A percentile compares a stretch with the other conserved stretches of the same genome.
Evolutionary conservation across 2,113 vertebrate species (phyloP).

Genomic region (Corythornis vintsioides): DNA sequence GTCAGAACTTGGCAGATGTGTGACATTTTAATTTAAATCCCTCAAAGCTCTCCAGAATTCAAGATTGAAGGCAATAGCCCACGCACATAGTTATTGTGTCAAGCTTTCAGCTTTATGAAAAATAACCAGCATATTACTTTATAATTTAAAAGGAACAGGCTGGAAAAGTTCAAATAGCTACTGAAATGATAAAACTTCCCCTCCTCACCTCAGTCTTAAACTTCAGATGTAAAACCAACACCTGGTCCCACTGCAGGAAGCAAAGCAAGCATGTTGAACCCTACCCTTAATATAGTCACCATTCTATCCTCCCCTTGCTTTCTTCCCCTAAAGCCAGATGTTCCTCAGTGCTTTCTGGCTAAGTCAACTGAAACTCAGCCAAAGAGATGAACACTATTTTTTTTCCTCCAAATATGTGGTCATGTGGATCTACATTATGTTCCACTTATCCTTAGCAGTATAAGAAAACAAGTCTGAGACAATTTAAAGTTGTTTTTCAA

Average conservation of each 20-base stretch:
- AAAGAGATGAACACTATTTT: not conserved
- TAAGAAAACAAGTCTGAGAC: not conserved
- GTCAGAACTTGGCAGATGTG: not conserved
- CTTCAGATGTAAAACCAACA: not conserved
- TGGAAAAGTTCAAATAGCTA: not conserved
- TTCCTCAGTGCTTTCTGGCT: not conserved
- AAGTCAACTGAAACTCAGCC: slow-evolving; percentile 3
- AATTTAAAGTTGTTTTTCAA: not conserved
- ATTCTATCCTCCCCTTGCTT: not conserved
- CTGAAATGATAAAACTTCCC: not conserved
- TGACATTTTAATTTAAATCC: not conserved
- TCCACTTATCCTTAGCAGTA: not conserved
- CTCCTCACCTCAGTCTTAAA: not conserved
- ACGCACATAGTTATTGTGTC: not conserved
- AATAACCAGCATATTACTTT: not conserved
- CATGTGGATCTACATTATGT: not conserved
- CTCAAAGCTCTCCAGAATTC: not conserved
- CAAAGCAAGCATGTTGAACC: not conserved
- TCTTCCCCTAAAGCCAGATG: slow-evolving; percentile 7
- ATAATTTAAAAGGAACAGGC: not conserved
- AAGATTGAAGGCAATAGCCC: not conserved
- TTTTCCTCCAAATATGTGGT: not conserved
- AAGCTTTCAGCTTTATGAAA: not conserved
- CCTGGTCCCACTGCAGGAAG: not conserved
- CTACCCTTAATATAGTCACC: not conserved